These are phyloP conservation scores for Colletes gigas DNA, from an alignment of 1,140 invertebrate species.

Conservation along the genomic window DNA sequence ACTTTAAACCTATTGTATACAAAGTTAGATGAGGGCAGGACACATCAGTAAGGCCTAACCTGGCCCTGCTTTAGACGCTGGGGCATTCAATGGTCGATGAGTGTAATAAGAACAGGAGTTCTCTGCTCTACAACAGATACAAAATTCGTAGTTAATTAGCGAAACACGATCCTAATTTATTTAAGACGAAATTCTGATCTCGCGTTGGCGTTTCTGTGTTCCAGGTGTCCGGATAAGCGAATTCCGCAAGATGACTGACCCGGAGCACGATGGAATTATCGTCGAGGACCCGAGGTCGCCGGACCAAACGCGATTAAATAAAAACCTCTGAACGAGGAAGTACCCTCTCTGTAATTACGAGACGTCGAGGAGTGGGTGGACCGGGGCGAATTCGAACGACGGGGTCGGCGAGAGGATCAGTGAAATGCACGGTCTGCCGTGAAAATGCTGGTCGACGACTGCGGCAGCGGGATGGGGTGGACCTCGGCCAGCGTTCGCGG, in stretches of 20 bases:
- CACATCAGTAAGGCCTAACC: too few relatives aligned
- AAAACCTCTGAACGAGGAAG: neutral
- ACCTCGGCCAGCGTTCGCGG: slow-evolving; percentile 69
- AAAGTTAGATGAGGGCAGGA: too few relatives aligned
- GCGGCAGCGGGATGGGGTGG: slow-evolving; percentile 72
- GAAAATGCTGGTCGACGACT: slow-evolving; percentile 77
- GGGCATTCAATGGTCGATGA: too few relatives aligned
- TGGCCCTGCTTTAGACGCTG: too few relatives aligned
- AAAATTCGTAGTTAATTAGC: too few relatives aligned
- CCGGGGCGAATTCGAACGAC: neutral
- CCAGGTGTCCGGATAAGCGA: too few relatives aligned
- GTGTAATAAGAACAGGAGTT: too few relatives aligned
- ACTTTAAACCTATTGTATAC: too few relatives aligned
- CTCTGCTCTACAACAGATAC: too few relatives aligned
- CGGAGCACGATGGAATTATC: neutral
- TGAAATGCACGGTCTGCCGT: slow-evolving; percentile 35
- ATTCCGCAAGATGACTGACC: neutral
- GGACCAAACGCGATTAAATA: neutral
- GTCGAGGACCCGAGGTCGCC: neutral
- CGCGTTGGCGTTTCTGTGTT: neutral
- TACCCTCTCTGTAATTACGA: neutral
- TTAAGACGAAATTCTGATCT: too few relatives aligned
- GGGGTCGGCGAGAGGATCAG: slow-evolving; percentile 8
- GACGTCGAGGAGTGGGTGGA: neutral
- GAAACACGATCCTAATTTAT: too few relatives aligned